phyloP scores from a whole-genome alignment of 2,113 vertebrate species.

The Indri indri region DNA sequence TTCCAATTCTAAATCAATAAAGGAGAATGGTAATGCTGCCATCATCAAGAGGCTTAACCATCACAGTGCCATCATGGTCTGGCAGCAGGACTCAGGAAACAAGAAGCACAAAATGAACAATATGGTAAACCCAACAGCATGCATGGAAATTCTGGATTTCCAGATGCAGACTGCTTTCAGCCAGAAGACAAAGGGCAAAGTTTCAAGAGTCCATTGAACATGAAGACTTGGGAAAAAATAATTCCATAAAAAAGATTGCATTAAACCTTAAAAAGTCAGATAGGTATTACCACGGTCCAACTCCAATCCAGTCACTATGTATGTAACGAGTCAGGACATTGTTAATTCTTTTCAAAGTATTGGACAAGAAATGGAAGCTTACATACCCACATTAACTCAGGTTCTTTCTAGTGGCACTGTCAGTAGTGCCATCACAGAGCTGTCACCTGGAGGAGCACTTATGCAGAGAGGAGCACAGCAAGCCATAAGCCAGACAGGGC shows the following conservation, averaged over 20 bases:
- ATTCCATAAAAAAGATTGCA: slow-evolving; percentile 90
- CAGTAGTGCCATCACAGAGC: too few species aligned
- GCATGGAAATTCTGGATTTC: slow-evolving; percentile 91
- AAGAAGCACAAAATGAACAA: slow-evolving; percentile 92
- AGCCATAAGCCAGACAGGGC: too few species aligned
- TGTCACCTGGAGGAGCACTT: too few species aligned
- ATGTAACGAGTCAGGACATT: slow-evolving; percentile 97
- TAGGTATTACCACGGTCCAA: slow-evolving; percentile 97
- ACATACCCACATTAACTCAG: slow-evolving; percentile 96
- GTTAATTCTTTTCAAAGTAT: slow-evolving; percentile 95
- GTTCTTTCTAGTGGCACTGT: slow-evolving; percentile 74
- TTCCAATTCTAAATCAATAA: slow-evolving; percentile 88
- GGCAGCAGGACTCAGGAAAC: slow-evolving; percentile 94
- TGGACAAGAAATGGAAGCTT: slow-evolving; percentile 93
- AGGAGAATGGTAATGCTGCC: slow-evolving; percentile 96
- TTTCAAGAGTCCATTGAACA: slow-evolving; percentile 97
- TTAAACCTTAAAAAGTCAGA: slow-evolving; percentile 97
- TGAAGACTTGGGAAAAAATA: slow-evolving; percentile 92
- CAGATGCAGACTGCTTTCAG: slow-evolving; percentile 95
- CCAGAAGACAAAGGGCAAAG: slow-evolving; percentile 95
- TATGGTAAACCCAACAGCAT: slow-evolving; percentile 92
- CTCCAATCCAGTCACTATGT: slow-evolving; percentile 96
- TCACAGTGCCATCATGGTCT: slow-evolving; percentile 99
- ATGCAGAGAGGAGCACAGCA: too few species aligned
- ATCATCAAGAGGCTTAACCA: slow-evolving; percentile 99